Conservation (phyloP, 2,888 invertebrate species). For the Leptopilina myrica region DNA sequence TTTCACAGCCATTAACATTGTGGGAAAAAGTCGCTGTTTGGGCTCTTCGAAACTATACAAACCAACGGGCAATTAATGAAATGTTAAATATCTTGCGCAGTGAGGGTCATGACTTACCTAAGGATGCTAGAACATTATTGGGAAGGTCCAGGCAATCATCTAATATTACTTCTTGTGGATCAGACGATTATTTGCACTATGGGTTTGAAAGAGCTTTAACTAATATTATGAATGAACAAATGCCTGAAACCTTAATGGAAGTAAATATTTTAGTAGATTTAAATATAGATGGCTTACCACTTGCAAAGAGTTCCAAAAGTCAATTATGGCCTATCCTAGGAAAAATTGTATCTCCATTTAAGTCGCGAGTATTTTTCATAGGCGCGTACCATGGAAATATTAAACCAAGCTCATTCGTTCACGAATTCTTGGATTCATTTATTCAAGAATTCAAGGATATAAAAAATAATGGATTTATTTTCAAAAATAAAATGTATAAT, state of each 20-base stretch:
- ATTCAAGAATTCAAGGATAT: background rate
- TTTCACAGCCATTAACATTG: background rate
- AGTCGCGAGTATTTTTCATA: background rate
- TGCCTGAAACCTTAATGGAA: background rate
- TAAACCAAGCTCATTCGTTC: background rate
- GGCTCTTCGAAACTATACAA: constrained; percentile 16
- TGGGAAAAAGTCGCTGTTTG: constrained; percentile 27
- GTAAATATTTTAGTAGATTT: background rate
- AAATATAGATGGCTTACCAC: background rate
- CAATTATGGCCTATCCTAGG: constrained; percentile 1
- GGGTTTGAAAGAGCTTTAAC: background rate
- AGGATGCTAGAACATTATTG: constrained; percentile 25
- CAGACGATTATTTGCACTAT: constrained; percentile 5
- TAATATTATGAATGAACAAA: background rate
- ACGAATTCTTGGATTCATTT: background rate
- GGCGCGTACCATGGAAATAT: background rate
- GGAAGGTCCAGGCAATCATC: background rate
- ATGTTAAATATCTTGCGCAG: background rate
- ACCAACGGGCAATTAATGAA: background rate
- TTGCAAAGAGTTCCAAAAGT: constrained; percentile 2
- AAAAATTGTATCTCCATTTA: background rate
- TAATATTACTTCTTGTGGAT: background rate
- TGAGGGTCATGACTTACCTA: constrained; percentile 23
- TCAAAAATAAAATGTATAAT: background rate
- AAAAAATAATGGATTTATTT: too few relatives aligned